Percentiles rank a stretch among this genome's conserved stretches.
phyloP scores from a whole-genome alignment of 2,113 vertebrate genomes.

The Gopherus flavomarginatus region DNA sequence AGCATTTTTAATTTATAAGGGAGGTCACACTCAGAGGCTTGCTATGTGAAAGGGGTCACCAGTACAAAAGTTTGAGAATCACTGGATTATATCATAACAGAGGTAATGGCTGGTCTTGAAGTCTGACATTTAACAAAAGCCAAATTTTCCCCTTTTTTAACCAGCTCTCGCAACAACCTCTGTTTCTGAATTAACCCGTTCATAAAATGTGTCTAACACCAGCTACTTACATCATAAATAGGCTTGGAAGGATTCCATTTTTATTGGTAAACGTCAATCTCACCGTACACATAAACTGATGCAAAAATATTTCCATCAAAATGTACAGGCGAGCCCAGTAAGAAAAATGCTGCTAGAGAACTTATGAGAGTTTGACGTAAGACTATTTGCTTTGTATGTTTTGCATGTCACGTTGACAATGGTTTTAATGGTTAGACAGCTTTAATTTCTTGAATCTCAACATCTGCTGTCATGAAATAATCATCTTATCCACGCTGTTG shows the following conservation, averaged over 20 bases:
- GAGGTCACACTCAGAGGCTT: too few relatives aligned
- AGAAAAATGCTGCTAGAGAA: background rate
- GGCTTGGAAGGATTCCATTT: background rate
- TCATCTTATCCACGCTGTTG: background rate
- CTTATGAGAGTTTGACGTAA: background rate
- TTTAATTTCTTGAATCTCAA: background rate
- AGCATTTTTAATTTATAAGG: too few relatives aligned
- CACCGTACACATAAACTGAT: background rate
- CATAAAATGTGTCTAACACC: background rate
- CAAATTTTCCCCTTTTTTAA: background rate
- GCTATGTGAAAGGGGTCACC: too few relatives aligned
- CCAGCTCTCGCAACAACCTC: background rate
- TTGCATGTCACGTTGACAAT: background rate
- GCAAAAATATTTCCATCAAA: background rate
- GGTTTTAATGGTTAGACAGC: background rate
- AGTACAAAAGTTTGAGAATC: too few relatives aligned
- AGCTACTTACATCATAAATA: background rate
- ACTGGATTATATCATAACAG: background rate
- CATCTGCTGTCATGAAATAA: background rate
- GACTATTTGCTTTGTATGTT: background rate
- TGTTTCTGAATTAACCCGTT: background rate
- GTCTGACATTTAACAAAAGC: background rate
- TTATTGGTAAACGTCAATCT: background rate
- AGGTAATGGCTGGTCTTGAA: background rate
- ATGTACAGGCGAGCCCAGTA: background rate